Base-by-base conservation (phyloP, 2,888 invertebrate genomes). In the Byasa hedistus region DNA sequence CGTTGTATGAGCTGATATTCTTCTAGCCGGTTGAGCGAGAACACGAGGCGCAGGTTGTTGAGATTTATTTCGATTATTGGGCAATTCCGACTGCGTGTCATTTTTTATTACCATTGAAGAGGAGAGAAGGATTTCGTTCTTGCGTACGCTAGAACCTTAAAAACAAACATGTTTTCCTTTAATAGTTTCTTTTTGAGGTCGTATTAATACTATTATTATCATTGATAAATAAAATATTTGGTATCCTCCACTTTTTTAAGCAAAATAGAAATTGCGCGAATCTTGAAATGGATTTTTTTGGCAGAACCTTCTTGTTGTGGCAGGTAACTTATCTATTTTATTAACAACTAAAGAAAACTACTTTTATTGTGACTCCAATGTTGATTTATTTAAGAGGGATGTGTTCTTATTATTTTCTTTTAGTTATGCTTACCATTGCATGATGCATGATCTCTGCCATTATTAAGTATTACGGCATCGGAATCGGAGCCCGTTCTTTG, bases 381-480 rank as follows among this genome's bases (percentile, higher is more conserved):
- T n/a, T n/a, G n/a, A n/a, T n/a, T n/a, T n/a, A n/a, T n/a, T n/a
- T n/a, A n/a, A n/a, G n/a, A n/a, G n/a, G n/a, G n/a, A n/a, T n/a
- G n/a, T n/a, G n/a, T n/a, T n/a, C n/a, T n/a, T n/a, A 57, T 32
- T n/a, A 57, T 0, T 57, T 57, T 32, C 0, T 21, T 21, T 51
- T 51, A 0, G n/a, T 21, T 32, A 36, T 48, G 8, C 83, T 85
- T 83, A 93, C 94, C 94, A 78, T 96, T 96, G 77, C 95, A 95
- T 76, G 94, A 95, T 22, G 95, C 93, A 77, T 95, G 96, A 76
- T 96, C 95, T 59, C 95, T 92, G 57, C 95, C 95, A 78, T 95
- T 95, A 74, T 95, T 95, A 23, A 95, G 82, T 5, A 94, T 88
- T n/a, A 94, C 92, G 48, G 94, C 93, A 60, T 93, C 94, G 3